phyloP scores from a whole-genome alignment of 2,888 invertebrate species.

The Pandemis cinnamomeana region DNA sequence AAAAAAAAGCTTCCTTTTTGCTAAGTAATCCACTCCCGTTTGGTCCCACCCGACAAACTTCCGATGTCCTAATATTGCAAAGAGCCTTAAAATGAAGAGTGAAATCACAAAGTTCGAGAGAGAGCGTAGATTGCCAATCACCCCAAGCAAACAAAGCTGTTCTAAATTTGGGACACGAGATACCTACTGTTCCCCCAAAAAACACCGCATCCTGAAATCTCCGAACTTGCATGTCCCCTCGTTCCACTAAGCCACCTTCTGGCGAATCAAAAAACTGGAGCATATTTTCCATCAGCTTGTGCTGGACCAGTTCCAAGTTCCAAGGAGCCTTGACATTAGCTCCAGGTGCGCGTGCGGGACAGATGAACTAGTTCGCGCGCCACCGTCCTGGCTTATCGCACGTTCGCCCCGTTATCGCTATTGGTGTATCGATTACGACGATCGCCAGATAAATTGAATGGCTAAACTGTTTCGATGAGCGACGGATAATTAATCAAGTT shows the following conservation, averaged over 20 bases:
- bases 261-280: conserved; percentile 15
- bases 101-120: neutral
- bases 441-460: conserved; percentile 32
- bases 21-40: neutral
- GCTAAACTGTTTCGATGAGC: conserved; percentile 26
- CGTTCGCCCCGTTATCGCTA: conserved; percentile 40
- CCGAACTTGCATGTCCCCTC: neutral
- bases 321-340: conserved; percentile 82
- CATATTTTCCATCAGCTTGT: conserved; percentile 50
- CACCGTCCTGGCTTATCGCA: conserved; percentile 42
- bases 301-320: conserved; percentile 69
- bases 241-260: neutral
- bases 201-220: neutral
- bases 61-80: neutral
- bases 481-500: conserved; percentile 31
- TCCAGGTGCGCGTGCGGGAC: conserved; percentile 69
- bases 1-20: neutral
- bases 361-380: conserved; percentile 59
- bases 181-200: neutral
- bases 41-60: neutral
- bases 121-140: neutral
- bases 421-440: conserved; percentile 40
- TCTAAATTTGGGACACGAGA: too few relatives aligned
- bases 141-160: too few relatives aligned
- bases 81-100: neutral